Conservation (phyloP, 2,113 vertebrate species). For the Chascanopsetta lugubris region DNA sequence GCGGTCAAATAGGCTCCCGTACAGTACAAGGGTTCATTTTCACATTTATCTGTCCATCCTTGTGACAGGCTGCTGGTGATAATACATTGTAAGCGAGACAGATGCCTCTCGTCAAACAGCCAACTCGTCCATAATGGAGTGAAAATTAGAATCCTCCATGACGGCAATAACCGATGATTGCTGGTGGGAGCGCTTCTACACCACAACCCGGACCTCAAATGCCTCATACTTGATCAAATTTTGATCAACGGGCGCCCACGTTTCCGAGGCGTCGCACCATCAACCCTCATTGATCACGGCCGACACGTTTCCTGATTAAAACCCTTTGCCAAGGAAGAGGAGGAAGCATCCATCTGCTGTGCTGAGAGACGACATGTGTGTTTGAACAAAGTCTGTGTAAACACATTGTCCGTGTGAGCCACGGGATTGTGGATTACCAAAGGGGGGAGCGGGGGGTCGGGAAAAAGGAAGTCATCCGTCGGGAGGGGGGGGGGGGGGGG, state of each 20-base stretch:
- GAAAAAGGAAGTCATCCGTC: slow-evolving; percentile 54
- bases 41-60: slow-evolving; percentile 42
- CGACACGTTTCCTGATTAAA: slow-evolving; percentile 46
- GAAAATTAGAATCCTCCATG: slow-evolving; percentile 49
- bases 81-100: slow-evolving; percentile 53
- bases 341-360: slow-evolving; percentile 54
- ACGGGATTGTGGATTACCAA: slow-evolving; percentile 37
- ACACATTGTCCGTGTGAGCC: slow-evolving; percentile 45
- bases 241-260: slow-evolving; percentile 29
- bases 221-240: slow-evolving; percentile 19
- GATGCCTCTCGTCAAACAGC: slow-evolving; percentile 60
- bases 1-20: slow-evolving; percentile 47
- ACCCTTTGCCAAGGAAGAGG: slow-evolving; percentile 22
- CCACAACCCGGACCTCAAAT: slow-evolving; percentile 17
- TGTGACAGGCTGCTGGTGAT: slow-evolving; percentile 57
- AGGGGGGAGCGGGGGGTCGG: slow-evolving; percentile 18
- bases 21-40: slow-evolving; percentile 34
- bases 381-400: slow-evolving; percentile 45
- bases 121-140: slow-evolving; percentile 39
- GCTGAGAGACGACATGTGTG: slow-evolving; percentile 36
- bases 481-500: background rate
- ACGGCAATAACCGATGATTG: slow-evolving; percentile 33
- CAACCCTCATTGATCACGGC: slow-evolving; percentile 26
- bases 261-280: slow-evolving; percentile 24
- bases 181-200: slow-evolving; percentile 7